Percentiles rank a stretch among this genome's conserved stretches.
These are phyloP conservation scores for Cyanistes caeruleus DNA, from an alignment of 2,113 vertebrate genomes.

Conservation along the genomic window DNA sequence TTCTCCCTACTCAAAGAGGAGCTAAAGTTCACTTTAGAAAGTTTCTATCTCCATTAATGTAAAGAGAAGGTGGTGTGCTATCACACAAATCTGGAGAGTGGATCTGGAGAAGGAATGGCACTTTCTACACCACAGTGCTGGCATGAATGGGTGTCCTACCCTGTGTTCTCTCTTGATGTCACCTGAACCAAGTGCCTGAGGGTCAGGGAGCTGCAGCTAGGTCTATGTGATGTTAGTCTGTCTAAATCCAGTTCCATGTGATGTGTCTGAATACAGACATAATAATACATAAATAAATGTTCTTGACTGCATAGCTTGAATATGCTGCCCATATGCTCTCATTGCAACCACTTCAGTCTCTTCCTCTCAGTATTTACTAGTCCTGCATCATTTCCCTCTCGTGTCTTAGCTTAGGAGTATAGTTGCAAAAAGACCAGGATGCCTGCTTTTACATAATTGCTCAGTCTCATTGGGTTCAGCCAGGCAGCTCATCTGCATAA, in stretches of 20 bases:
- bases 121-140: not conserved
- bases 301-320: not conserved
- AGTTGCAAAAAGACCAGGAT: not conserved
- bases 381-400: not conserved
- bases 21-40: not conserved
- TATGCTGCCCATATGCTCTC: not conserved
- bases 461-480: not conserved
- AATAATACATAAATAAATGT: not conserved
- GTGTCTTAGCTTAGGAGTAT: not conserved
- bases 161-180: not conserved
- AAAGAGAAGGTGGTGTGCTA: not conserved
- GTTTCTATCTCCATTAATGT: not conserved
- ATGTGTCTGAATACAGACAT: not conserved
- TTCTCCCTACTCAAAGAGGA: not conserved
- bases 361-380: not conserved
- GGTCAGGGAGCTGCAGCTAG: not conserved
- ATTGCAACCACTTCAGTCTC: not conserved
- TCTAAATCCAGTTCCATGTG: not conserved
- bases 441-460: not conserved
- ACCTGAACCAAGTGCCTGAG: not conserved
- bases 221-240: not conserved
- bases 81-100: not conserved
- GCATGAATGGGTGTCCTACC: not conserved
- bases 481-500: not conserved
- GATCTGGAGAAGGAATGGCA: not conserved